phyloP scores from a whole-genome alignment of 1,140 invertebrate genomes.

The Caenorhabditis tropicalis region DNA sequence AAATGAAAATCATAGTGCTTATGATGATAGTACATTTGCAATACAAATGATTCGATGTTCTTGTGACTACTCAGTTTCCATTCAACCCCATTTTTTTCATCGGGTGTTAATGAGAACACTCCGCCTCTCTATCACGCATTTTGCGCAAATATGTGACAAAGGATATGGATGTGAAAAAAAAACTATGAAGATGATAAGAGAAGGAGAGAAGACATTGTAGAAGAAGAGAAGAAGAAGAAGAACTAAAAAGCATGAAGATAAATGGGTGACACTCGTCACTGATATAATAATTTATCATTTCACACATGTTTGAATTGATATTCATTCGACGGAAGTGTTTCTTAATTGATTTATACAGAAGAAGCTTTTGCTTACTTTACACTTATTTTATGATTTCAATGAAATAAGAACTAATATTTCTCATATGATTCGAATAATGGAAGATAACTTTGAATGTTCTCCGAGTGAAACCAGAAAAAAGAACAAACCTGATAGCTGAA shows the following conservation, averaged over 20 bases:
- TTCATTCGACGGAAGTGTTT: background rate
- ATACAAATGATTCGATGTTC: background rate
- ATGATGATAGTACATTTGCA: background rate
- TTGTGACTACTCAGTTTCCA: slow-evolving; percentile 5
- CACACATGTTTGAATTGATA: background rate
- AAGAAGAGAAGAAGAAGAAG: background rate
- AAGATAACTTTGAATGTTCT: background rate
- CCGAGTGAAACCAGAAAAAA: background rate
- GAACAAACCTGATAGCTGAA: slow-evolving; percentile 1
- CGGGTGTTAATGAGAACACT: background rate
- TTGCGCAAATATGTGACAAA: slow-evolving; percentile 39
- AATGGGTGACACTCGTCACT: background rate
- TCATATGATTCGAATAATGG: background rate
- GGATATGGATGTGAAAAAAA: background rate
- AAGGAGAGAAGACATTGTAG: background rate
- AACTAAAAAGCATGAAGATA: slow-evolving; percentile 24
- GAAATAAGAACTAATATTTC: background rate
- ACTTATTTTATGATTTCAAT: slow-evolving; percentile 20
- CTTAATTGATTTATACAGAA: slow-evolving; percentile 15
- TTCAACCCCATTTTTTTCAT: slow-evolving; percentile 20
- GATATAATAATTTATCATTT: slow-evolving; percentile 28
- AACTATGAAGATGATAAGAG: background rate
- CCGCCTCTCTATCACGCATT: slow-evolving; percentile 39
- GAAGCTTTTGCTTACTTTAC: background rate
- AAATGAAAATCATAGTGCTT: slow-evolving; percentile 41